These are phyloP conservation scores for Gymnoscopelus microlampas DNA, from an alignment of 2,797 vertebrate species.

Conservation along the genomic window DNA sequence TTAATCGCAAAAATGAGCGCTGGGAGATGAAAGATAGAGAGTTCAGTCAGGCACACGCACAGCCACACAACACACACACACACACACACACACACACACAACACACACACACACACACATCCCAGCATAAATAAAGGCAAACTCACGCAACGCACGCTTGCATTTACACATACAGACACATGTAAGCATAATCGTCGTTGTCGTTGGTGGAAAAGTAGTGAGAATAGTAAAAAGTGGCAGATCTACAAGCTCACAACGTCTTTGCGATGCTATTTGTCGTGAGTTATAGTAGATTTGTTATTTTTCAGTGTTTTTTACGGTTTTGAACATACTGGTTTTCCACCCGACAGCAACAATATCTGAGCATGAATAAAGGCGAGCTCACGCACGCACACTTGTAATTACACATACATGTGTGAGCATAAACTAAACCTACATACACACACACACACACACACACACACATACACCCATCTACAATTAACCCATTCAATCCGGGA, in stretches of 20 bases:
- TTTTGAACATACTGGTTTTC: too few relatives aligned
- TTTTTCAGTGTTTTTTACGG: too few relatives aligned
- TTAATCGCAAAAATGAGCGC: conserved; percentile 4
- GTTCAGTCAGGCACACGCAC: not conserved
- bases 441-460: not conserved
- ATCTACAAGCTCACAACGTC: too few relatives aligned
- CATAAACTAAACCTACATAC: not conserved
- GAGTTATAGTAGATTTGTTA: too few relatives aligned
- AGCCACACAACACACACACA: conserved; percentile 32
- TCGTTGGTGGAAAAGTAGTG: too few relatives aligned
- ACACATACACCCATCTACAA: not conserved
- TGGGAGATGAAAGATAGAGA: conserved; percentile 6
- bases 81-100: not conserved
- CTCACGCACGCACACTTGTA: not conserved
- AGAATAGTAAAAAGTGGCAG: too few relatives aligned
- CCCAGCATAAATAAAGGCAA: not conserved
- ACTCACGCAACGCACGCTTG: conserved; percentile 6
- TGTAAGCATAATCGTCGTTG: too few relatives aligned
- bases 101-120: conserved; percentile 29
- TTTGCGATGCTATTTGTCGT: too few relatives aligned
- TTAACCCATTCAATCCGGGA: too few relatives aligned
- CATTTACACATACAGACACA: not conserved
- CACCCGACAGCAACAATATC: too few relatives aligned
- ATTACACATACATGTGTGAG: not conserved
- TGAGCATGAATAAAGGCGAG: not conserved